Conservation (phyloP, 2,888 invertebrate genomes). For the Stenichneumon culpator region DNA sequence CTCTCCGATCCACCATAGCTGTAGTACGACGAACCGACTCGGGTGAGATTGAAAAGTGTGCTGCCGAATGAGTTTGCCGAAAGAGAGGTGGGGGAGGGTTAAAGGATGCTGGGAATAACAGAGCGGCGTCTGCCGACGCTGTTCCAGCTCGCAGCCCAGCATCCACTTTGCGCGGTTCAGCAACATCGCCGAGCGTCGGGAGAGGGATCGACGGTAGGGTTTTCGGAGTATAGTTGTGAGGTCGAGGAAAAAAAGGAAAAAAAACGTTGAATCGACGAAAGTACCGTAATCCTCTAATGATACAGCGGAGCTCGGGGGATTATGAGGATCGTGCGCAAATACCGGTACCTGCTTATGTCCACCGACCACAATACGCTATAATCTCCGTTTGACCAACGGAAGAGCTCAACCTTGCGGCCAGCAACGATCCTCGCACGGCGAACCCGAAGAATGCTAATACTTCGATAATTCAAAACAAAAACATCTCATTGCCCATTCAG, state of each 20-base stretch:
- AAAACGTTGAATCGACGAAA: conserved; percentile 25
- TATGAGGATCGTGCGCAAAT: conserved; percentile 59
- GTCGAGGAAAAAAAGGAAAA: conserved; percentile 12
- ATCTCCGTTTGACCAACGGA: background rate
- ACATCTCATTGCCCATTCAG: background rate
- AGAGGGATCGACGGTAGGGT: conserved; percentile 11
- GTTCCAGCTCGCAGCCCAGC: conserved; percentile 1
- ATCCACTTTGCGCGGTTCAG: conserved; percentile 23
- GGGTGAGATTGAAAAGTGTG: conserved; percentile 17
- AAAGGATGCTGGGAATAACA: conserved; percentile 42
- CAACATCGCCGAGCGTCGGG: conserved; percentile 10
- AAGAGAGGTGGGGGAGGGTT: too few relatives aligned
- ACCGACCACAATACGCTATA: conserved; percentile 10
- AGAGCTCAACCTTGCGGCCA: background rate
- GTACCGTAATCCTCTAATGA: conserved; percentile 74
- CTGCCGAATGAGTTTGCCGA: background rate
- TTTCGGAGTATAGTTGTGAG: background rate
- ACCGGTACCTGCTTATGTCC: conserved; percentile 23
- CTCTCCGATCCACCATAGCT: background rate
- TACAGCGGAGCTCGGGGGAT: conserved; percentile 71
- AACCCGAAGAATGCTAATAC: background rate
- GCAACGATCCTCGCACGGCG: background rate
- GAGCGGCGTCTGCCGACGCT: conserved; percentile 20
- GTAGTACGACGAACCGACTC: background rate
- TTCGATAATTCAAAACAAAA: background rate